Evolutionary conservation across 2,888 invertebrate species (phyloP), one percentile per base, ranked within the genome.

Genomic region (Allolobophora icterica): DNA sequence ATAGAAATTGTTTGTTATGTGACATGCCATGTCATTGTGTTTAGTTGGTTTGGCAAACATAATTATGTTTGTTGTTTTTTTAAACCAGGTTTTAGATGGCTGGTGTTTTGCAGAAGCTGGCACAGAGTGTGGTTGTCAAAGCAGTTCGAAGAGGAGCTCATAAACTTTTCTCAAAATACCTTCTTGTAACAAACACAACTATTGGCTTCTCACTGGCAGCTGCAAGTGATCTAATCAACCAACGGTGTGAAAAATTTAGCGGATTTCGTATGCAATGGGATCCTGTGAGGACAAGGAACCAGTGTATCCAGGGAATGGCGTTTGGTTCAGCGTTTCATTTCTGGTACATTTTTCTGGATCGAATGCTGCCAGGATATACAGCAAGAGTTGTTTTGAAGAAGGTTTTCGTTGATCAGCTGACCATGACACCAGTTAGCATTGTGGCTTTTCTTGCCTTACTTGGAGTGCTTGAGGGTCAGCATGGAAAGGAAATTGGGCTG

Each of bases 291-390:
- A 97, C 97, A 0, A 94, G 95, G 34, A 97, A 98, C 92, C 98
- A 98, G 97, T 96, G 97, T 11, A 95, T 97, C 45, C 97, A 97
- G 19, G 98, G 98, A 4, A 95, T 97, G 89, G 96, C 97, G 8
- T 96, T 98, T 13, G 98, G 98, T 40, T 95, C 97, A 19, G 96
- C 98, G 45, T 97, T 97, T 94, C 98, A 98, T 94, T 97, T 97
- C 94, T 98, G 98, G 98, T 98, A 98, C 94, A 96, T 96, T 91
- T 96, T 96, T 92, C 95, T 98, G 91, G 98, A 98, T 94, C 96
- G 95, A 93, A 95, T 96, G 92, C 95, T 98, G 83, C 97, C 97
- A 1, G 98, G 97, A 1, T 96, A 97, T 93, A 96, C 97, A 0
- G 94, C 97, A 0, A 90, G 92, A 35, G 92, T 93, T 34, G 92